Conservation (phyloP, 1,140 invertebrate species). For the Plutomurus gul region DNA sequence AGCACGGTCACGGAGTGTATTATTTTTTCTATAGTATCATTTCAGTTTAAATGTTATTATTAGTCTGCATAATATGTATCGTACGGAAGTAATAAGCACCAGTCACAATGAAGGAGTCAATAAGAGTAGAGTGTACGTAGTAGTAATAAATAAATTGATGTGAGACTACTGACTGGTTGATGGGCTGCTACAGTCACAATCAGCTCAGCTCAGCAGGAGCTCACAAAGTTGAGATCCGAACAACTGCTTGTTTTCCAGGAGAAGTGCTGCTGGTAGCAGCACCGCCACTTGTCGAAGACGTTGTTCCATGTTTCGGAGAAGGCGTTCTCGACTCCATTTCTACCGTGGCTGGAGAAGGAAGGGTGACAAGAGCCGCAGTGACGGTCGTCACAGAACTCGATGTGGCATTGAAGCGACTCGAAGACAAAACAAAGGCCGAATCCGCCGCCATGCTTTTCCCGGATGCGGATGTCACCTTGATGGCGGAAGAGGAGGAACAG, state of each 20-base stretch:
- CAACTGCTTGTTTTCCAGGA: conserved; percentile 48
- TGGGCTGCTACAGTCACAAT: background rate
- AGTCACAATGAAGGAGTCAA: background rate
- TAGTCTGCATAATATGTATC: conserved; percentile 3
- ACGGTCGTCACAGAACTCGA: conserved; percentile 53
- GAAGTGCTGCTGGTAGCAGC: conserved; percentile 23
- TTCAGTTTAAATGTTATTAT: conserved; percentile 4
- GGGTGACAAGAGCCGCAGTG: conserved; percentile 51
- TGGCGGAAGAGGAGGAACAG: conserved; percentile 1
- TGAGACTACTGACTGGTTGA: background rate
- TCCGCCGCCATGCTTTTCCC: background rate
- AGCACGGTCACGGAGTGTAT: no score
- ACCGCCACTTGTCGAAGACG: conserved; percentile 30
- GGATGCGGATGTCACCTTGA: conserved; percentile 24
- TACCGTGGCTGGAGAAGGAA: conserved; percentile 50
- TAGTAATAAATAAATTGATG: conserved; percentile 4
- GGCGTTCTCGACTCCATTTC: conserved; percentile 51
- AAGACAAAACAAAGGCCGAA: conserved; percentile 38
- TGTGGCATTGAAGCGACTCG: conserved; percentile 53
- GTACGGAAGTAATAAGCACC: conserved; percentile 15
- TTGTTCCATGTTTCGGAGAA: conserved; percentile 40
- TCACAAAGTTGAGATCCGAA: conserved; percentile 54
- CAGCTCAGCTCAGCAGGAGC: background rate
- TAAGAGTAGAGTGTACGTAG: background rate
- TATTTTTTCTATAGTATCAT: no score